Evolutionary conservation across 2,888 invertebrate species (phyloP).

Genomic region (Nomada ruficornis): DNA sequence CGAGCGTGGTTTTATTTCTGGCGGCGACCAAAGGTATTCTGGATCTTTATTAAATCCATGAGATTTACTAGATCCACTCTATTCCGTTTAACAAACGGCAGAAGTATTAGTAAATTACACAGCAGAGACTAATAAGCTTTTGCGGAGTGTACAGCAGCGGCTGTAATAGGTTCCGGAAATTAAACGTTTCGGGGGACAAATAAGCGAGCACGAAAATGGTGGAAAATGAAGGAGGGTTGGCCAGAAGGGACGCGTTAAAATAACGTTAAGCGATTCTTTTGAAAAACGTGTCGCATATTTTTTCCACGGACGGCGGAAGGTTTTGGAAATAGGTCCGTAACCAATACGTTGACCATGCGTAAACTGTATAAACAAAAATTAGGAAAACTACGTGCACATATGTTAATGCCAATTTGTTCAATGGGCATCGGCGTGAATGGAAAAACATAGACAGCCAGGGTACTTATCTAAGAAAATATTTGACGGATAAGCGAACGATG

Average conservation of each 20-base stretch:
- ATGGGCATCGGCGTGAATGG: too few relatives aligned
- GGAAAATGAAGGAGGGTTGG: not conserved
- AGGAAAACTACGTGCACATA: too few relatives aligned
- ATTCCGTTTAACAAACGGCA: not conserved
- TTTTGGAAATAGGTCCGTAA: not conserved
- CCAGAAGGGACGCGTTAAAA: not conserved
- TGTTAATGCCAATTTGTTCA: too few relatives aligned
- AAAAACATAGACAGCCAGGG: too few relatives aligned
- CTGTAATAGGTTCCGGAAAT: constrained; percentile 6
- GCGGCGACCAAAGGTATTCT: not conserved
- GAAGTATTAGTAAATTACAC: not conserved
- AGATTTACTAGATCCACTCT: not conserved
- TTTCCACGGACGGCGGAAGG: not conserved
- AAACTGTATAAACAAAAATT: not conserved
- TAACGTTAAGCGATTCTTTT: constrained; percentile 7
- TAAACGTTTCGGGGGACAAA: constrained; percentile 6
- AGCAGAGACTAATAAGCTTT: not conserved
- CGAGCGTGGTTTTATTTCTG: too few relatives aligned
- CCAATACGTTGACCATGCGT: constrained; percentile 1
- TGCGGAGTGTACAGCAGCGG: not conserved
- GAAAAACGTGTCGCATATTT: constrained; percentile 22
- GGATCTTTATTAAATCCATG: not conserved
- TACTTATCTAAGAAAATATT: not conserved
- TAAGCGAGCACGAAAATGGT: not conserved
- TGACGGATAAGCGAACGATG: not conserved